These are phyloP conservation scores for Caenorhabditis uteleia DNA, from an alignment of 2,888 invertebrate species.

Conservation along the genomic window DNA sequence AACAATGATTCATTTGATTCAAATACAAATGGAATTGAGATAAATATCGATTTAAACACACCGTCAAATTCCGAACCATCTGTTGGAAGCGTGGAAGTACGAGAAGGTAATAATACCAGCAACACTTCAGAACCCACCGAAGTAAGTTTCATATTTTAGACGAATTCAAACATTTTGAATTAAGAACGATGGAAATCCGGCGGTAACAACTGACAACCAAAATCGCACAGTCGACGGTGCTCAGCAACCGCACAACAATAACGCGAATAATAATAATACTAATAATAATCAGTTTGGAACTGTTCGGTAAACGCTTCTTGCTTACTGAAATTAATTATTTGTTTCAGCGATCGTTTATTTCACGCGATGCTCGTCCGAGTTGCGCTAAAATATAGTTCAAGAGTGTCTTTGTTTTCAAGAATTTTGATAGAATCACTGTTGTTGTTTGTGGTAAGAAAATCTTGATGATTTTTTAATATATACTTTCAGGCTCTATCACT, in stretches of 20 bases:
- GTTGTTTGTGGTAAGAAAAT: conserved; percentile 77
- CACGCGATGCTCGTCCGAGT: conserved; percentile 87
- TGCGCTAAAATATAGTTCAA: conserved; percentile 87
- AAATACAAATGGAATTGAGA: conserved; percentile 6
- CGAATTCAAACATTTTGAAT: no score
- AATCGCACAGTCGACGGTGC: no score
- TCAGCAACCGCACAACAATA: neutral
- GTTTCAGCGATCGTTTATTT: conserved; percentile 62
- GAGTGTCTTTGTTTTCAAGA: conserved; percentile 82
- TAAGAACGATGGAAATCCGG: no score
- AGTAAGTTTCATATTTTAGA: conserved; percentile 1
- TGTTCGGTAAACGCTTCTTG: conserved; percentile 17
- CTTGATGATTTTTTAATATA: conserved; percentile 7
- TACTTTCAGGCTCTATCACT: conserved; percentile 79
- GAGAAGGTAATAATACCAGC: neutral
- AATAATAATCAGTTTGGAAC: conserved; percentile 31
- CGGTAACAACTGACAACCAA: no score
- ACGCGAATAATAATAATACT: neutral
- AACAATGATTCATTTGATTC: neutral
- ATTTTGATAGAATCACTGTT: conserved; percentile 84
- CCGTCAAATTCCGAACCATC: neutral
- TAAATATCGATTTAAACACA: conserved; percentile 13
- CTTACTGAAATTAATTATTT: conserved; percentile 8
- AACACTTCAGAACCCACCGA: neutral
- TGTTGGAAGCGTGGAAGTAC: neutral